A percentile compares a stretch with the other conserved stretches of the same genome.
Conservation (phyloP, 2,797 vertebrate genomes). For the Todus mexicanus region DNA sequence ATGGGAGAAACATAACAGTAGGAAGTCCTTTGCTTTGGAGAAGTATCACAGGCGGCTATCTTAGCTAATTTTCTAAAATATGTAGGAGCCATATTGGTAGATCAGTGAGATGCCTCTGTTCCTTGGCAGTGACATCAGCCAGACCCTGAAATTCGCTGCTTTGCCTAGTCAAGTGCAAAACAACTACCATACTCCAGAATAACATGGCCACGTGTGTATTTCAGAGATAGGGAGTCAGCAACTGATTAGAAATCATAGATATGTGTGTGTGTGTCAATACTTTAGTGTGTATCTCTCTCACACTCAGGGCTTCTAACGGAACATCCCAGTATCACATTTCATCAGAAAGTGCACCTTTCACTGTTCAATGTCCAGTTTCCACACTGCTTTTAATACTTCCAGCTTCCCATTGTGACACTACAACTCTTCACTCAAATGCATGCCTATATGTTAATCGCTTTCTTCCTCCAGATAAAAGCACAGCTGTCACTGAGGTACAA, state of each 20-base stretch:
- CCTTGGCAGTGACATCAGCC: neutral
- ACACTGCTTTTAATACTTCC: neutral
- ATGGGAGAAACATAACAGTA: neutral
- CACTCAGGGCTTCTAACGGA: neutral
- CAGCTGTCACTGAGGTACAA: neutral
- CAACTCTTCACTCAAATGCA: neutral
- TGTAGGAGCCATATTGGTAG: neutral
- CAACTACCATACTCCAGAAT: neutral
- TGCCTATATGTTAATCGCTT: rapidly evolving
- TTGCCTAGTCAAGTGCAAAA: neutral
- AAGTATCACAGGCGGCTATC: neutral
- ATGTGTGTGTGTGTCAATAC: neutral
- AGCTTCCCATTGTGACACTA: neutral
- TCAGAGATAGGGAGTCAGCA: neutral
- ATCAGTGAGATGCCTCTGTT: neutral
- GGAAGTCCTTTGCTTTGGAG: neutral
- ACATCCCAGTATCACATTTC: neutral
- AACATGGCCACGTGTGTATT: neutral
- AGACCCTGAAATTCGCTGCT: neutral
- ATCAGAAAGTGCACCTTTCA: neutral
- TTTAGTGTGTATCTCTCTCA: neutral
- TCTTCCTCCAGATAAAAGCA: neutral
- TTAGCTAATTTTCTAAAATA: neutral
- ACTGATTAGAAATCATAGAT: neutral
- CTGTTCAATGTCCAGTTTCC: neutral